Evolutionary conservation across 2,888 invertebrate genomes (phyloP).

Genomic region (Ceramica pisi): DNA sequence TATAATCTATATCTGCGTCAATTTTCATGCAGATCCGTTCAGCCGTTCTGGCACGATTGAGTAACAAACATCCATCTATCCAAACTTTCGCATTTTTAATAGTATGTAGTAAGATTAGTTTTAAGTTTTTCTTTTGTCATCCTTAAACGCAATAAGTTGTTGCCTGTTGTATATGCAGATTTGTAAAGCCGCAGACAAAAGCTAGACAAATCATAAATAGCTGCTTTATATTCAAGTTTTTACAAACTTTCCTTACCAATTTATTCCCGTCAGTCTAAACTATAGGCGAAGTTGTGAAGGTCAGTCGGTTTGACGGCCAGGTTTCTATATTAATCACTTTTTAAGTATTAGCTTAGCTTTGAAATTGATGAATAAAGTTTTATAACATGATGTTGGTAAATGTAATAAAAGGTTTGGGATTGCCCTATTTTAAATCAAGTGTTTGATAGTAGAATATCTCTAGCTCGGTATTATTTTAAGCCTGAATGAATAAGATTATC

Average conservation of each 20-base stretch:
- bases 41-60: too few species aligned
- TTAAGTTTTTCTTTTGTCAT: background rate
- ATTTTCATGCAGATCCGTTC: too few species aligned
- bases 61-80: too few species aligned
- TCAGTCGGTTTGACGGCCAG: conserved; percentile 36
- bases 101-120: too few species aligned
- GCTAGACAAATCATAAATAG: conserved; percentile 23
- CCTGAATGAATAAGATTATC: background rate
- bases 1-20: too few species aligned
- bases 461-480: background rate
- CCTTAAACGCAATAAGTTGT: background rate
- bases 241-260: conserved; percentile 45
- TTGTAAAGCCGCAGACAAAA: background rate
- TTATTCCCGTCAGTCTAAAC: conserved; percentile 45
- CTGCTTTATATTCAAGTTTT: conserved; percentile 45
- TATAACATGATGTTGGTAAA: conserved; percentile 31
- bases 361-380: conserved; percentile 59
- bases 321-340: conserved; percentile 48
- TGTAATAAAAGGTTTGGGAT: conserved; percentile 13
- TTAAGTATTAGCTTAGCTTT: conserved; percentile 48
- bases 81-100: too few species aligned
- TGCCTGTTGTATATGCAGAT: background rate
- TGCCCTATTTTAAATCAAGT: conserved; percentile 5
- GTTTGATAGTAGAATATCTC: background rate
- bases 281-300: conserved; percentile 47